A percentile compares a stretch with the other conserved stretches of the same genome.
These are phyloP conservation scores for Eidolon dupreanum DNA, from an alignment of 2,797 vertebrate species.

Conservation along the genomic window DNA sequence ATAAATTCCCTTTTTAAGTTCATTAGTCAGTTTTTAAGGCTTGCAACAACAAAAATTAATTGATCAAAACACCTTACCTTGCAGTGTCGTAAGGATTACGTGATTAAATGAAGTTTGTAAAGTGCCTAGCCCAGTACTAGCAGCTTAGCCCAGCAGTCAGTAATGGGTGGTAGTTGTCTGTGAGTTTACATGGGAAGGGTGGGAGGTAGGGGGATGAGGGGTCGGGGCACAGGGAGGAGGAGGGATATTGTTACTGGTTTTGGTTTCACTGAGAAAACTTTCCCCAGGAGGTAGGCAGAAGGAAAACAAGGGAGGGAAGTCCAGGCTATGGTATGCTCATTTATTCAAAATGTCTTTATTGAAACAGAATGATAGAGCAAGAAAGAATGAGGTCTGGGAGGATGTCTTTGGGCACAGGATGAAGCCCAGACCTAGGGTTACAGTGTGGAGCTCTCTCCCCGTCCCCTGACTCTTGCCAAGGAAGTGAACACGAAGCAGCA, in stretches of 20 bases:
- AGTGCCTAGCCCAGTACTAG: background rate
- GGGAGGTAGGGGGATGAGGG: no score
- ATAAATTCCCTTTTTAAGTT: background rate
- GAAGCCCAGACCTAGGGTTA: conserved; percentile 63
- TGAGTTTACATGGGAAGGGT: background rate
- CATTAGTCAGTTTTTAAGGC: background rate
- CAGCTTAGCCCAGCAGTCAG: background rate
- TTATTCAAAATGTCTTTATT: conserved; percentile 81
- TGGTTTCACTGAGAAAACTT: background rate
- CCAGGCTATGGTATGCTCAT: conserved; percentile 64
- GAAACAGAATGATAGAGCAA: conserved; percentile 76
- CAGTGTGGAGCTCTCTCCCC: conserved; percentile 12
- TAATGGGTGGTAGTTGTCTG: background rate
- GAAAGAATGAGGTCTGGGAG: conserved; percentile 72
- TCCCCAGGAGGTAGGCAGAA: background rate
- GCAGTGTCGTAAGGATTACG: background rate
- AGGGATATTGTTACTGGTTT: background rate
- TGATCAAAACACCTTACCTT: conserved; percentile 46
- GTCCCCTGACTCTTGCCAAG: conserved; percentile 37
- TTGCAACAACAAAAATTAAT: background rate
- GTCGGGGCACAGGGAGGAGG: background rate
- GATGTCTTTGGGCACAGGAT: conserved; percentile 67
- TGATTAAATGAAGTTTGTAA: background rate
- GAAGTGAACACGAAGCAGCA: conserved; percentile 59
- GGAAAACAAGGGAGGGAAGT: conserved; percentile 61